Conservation (phyloP, 2,113 vertebrate species). For the Cisticola juncidis region DNA sequence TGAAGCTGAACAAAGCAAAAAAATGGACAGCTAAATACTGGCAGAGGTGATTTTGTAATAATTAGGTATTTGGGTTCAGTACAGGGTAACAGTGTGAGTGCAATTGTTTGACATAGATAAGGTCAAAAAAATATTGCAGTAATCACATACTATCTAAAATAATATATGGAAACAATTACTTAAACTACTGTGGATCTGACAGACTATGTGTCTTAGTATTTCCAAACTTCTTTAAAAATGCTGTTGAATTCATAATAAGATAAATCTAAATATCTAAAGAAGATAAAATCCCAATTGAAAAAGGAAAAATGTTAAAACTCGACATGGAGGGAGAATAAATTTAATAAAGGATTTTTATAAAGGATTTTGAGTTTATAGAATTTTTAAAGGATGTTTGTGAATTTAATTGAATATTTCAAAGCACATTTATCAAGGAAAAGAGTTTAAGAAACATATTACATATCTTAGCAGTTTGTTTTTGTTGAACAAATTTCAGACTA, state of each 20-base stretch:
- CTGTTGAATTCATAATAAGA: not conserved
- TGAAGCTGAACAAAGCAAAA: not conserved
- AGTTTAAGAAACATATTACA: not conserved
- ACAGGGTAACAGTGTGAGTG: fast-evolving
- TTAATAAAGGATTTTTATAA: not conserved
- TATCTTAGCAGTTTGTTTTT: not conserved
- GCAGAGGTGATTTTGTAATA: not conserved
- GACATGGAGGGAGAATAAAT: not conserved
- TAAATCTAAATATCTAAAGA: not conserved
- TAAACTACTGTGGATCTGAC: not conserved
- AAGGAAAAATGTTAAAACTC: not conserved
- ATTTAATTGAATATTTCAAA: not conserved
- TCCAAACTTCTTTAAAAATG: not conserved
- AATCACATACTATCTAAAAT: not conserved
- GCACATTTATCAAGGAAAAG: not conserved
- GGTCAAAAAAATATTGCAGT: not conserved
- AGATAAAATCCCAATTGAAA: not conserved
- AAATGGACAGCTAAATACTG: not conserved
- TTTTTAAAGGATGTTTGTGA: not conserved
- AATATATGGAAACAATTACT: not conserved
- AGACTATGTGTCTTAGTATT: not conserved
- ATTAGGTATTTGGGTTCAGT: not conserved
- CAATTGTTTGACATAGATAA: not conserved
- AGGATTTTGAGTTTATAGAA: not conserved
- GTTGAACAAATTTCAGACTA: not conserved